phyloP scores from a whole-genome alignment of 2,888 invertebrate genomes.

The Spodoptera exigua region DNA sequence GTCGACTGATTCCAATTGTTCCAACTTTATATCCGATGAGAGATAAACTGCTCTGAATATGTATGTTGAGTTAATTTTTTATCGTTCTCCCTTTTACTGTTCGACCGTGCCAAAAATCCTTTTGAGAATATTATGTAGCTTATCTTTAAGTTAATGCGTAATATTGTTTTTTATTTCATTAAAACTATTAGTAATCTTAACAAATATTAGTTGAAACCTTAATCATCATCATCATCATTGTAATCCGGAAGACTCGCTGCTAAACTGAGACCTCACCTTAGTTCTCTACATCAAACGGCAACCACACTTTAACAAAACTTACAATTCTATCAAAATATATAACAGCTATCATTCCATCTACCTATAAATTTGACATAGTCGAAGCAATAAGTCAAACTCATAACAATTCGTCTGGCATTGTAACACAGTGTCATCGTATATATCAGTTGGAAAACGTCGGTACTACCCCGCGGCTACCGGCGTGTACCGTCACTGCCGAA shows the following conservation, averaged over 20 bases:
- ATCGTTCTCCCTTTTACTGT: conserved; percentile 13
- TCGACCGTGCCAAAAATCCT: not conserved
- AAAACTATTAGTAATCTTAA: too few species aligned
- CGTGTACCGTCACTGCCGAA: conserved; percentile 53
- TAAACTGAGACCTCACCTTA: too few species aligned
- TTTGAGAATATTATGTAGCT: not conserved
- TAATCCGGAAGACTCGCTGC: too few species aligned
- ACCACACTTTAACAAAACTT: too few species aligned
- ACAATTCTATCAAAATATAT: too few species aligned
- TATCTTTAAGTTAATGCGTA: not conserved
- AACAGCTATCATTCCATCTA: not conserved
- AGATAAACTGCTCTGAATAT: conserved; percentile 41
- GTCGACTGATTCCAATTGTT: conserved; percentile 55
- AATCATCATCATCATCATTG: too few species aligned
- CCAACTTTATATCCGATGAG: conserved; percentile 32
- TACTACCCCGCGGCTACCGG: conserved; percentile 45
- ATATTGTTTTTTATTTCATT: too few species aligned
- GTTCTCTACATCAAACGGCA: too few species aligned
- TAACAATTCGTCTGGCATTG: conserved; percentile 29
- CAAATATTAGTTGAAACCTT: too few species aligned
- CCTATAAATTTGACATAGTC: not conserved
- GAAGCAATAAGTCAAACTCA: conserved; percentile 32
- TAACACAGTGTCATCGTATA: conserved; percentile 44
- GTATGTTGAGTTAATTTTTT: conserved; percentile 14
- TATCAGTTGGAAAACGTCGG: conserved; percentile 49